A percentile compares a stretch with the other conserved stretches of the same genome.
phyloP scores from a whole-genome alignment of 2,888 invertebrate genomes.

The Shargacucullia verbasci region DNA sequence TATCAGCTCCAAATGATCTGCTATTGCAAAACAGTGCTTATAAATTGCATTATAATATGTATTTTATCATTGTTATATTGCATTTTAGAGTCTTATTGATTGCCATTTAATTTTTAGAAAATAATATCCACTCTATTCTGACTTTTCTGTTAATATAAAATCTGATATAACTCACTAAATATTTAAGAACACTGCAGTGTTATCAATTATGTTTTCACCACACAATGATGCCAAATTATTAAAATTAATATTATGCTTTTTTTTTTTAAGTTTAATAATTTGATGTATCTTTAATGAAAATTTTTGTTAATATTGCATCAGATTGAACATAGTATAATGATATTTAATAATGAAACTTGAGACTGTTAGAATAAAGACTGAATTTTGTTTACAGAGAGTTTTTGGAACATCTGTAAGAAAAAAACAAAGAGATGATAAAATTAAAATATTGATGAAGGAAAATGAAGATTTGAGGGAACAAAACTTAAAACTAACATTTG shows the following conservation, averaged over 20 bases:
- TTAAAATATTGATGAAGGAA: constrained; percentile 68
- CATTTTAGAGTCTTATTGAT: too few relatives aligned
- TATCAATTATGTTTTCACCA: too few relatives aligned
- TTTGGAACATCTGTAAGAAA: constrained; percentile 78
- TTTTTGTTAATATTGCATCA: constrained; percentile 3
- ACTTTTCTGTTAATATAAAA: too few relatives aligned
- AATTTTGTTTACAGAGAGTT: constrained; percentile 72
- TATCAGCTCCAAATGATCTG: constrained; percentile 14
- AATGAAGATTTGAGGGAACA: constrained; percentile 72
- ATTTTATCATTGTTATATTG: constrained; percentile 2
- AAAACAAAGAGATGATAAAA: constrained; percentile 73
- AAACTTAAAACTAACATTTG: constrained; percentile 71
- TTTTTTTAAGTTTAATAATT: too few relatives aligned
- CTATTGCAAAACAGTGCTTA: constrained; percentile 12
- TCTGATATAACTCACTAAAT: too few relatives aligned
- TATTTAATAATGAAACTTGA: constrained; percentile 10
- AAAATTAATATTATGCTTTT: too few relatives aligned
- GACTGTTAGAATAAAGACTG: constrained; percentile 13
- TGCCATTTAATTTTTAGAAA: too few relatives aligned
- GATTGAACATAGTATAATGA: constrained; percentile 1
- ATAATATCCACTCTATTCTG: too few relatives aligned
- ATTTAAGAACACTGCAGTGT: too few relatives aligned
- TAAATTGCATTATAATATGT: neutral
- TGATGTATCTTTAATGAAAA: neutral
- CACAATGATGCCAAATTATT: too few relatives aligned